These are phyloP conservation scores for Acipenser transmontanus DNA, from an alignment of 2,797 vertebrate genomes.

Conservation along the genomic window DNA sequence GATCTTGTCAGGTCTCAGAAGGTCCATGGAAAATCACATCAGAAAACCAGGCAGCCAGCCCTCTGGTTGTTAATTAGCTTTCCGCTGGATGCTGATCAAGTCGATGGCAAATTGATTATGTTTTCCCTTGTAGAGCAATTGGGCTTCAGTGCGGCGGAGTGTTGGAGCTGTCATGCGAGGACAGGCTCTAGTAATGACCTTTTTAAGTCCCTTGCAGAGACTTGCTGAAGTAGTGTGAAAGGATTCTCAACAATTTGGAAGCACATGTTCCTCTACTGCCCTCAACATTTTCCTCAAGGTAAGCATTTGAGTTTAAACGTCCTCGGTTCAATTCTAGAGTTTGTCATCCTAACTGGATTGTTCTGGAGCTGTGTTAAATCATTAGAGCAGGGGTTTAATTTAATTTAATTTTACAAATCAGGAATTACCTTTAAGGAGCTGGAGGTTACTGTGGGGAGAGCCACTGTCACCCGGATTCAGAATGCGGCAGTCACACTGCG, in stretches of 20 bases:
- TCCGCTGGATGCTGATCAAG: conserved; percentile 35
- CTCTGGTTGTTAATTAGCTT: conserved; percentile 43
- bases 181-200: conserved; percentile 22
- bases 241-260: conserved; percentile 78
- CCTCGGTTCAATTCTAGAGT: background rate
- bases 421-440: conserved; percentile 69
- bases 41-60: conserved; percentile 10
- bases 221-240: conserved; percentile 89
- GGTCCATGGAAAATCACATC: conserved; percentile 1
- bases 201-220: conserved; percentile 59
- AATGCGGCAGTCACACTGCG: conserved; percentile 57
- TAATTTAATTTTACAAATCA: conserved; percentile 52
- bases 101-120: conserved; percentile 43
- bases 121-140: conserved; percentile 24
- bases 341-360: background rate
- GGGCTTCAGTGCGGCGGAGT: background rate
- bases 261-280: conserved; percentile 64
- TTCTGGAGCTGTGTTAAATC: no score
- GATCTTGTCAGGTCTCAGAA: no score
- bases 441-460: conserved; percentile 77
- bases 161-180: conserved; percentile 15
- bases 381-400: no score
- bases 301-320: conserved; percentile 21
- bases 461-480: conserved; percentile 66
- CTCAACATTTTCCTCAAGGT: conserved; percentile 91